These are phyloP conservation scores for Drosophila anomelani DNA, from an alignment of 2,888 invertebrate genomes.

Conservation along the genomic window DNA sequence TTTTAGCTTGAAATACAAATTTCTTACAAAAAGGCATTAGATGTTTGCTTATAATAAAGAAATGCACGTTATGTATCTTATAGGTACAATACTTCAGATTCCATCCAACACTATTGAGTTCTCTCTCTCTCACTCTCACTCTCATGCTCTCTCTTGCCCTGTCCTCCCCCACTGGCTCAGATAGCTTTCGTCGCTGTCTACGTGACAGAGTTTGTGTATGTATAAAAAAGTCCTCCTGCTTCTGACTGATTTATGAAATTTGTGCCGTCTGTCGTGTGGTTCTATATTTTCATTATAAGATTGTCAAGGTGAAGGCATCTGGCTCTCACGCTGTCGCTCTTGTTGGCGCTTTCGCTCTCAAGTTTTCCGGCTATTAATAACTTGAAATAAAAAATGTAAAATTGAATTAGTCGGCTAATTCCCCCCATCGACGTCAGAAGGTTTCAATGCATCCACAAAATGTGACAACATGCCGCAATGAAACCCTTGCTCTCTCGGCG, in stretches of 20 bases:
- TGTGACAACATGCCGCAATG: neutral
- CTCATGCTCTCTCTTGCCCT: neutral
- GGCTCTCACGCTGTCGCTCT: neutral
- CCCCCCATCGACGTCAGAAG: constrained; percentile 25
- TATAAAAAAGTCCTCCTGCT: constrained; percentile 38
- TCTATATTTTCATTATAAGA: constrained; percentile 43
- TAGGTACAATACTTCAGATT: neutral
- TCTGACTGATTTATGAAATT: constrained; percentile 54
- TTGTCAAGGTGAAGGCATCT: constrained; percentile 49
- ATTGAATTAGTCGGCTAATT: constrained; percentile 33
- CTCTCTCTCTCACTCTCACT: neutral
- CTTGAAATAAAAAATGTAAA: constrained; percentile 30
- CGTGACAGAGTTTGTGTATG: constrained; percentile 38
- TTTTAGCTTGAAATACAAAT: neutral
- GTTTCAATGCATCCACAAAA: constrained; percentile 25
- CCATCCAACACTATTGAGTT: neutral
- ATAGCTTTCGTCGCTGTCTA: constrained; percentile 23
- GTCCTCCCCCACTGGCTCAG: constrained; percentile 6
- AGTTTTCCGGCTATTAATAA: constrained; percentile 30
- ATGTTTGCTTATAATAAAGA: no score
- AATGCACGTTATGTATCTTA: no score
- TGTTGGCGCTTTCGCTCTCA: neutral
- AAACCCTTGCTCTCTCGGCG: neutral
- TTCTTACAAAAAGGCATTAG: no score
- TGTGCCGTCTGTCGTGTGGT: constrained; percentile 24